Percentiles rank a stretch among this genome's conserved stretches.
phyloP scores from a whole-genome alignment of 1,140 invertebrate genomes.

The Zaprionus davidi region DNA sequence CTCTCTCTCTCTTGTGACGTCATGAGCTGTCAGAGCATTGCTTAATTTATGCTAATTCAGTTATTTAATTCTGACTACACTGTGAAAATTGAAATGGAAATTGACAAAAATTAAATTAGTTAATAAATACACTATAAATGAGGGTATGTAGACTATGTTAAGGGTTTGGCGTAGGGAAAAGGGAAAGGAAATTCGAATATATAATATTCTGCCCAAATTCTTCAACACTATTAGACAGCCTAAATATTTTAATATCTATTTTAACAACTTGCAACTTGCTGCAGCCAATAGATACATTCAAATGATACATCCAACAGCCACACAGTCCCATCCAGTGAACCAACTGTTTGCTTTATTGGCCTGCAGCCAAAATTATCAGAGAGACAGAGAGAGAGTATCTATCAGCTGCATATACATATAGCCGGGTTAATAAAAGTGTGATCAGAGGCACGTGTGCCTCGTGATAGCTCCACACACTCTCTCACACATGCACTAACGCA shows the following conservation, averaged over 20 bases:
- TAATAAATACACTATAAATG: neutral
- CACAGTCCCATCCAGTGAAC: neutral
- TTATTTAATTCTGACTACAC: conserved; percentile 19
- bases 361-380: conserved; percentile 12
- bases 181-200: too few relatives aligned
- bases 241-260: neutral
- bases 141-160: neutral
- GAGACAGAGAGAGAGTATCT: conserved; percentile 7
- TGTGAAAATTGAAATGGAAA: conserved; percentile 2
- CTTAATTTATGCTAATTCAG: conserved; percentile 28
- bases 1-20: conserved; percentile 14
- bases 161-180: neutral
- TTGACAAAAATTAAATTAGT: conserved; percentile 5
- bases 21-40: conserved; percentile 9
- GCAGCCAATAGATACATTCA: neutral
- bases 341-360: conserved; percentile 15
- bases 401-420: neutral
- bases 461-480: conserved; percentile 24
- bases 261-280: conserved; percentile 7
- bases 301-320: neutral
- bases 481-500: conserved; percentile 12
- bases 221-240: neutral
- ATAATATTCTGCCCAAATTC: too few relatives aligned
- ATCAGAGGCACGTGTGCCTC: conserved; percentile 36
- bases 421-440: conserved; percentile 9